Evolutionary conservation across 2,888 invertebrate genomes (phyloP), one percentile per base, ranked within the genome.

Genomic region (Caenorhabditis sinica): DNA sequence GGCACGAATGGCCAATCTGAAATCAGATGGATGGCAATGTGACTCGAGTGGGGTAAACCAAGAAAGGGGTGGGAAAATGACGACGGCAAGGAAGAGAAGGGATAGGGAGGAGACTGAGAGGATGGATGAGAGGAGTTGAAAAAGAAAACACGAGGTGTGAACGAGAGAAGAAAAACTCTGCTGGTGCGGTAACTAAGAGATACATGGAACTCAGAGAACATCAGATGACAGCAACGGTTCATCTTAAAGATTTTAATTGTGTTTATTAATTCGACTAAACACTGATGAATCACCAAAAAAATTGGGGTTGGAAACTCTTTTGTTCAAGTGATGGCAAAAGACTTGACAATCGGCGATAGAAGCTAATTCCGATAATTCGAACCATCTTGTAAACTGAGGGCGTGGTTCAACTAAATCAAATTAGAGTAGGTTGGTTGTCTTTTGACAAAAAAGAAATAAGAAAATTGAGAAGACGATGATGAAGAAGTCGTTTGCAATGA

Each of bases 1-100:
- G 68, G 81, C 77, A 17, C 77, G 30, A 71, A 51, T 43, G 71
- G 77, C 69, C 77, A 77, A 77, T 63, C 77, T 77, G 53, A 58
- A 80, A 72, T 53, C 36, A 15, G 17, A 40, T 28, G n/a, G 17
- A 40, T 28, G n/a, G 3, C 11, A 23, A 30, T 33, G 28, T 23
- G 36, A 30, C 30, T 28, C 25, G 8, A 30, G 8, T 65, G 25
- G 53, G 61, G 61, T 6, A 53, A 33, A 53, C 28, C 28, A 23
- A 65, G 45, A 45, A 58, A 53, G 11, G 65, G 23, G 71, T 49
- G 65, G 65, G 63, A 65, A 51, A 43, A 40, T 23, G 65, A 23
- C 20, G 15, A 56, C n/a, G n/a, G n/a, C n/a, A n/a, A n/a, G n/a
- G n/a, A 51, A 40, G 25, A 56, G n/a, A 51, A 69, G 17, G 51